Evolutionary conservation across 2,797 vertebrate species (phyloP).

Genomic region (Arctocebus calabarensis): DNA sequence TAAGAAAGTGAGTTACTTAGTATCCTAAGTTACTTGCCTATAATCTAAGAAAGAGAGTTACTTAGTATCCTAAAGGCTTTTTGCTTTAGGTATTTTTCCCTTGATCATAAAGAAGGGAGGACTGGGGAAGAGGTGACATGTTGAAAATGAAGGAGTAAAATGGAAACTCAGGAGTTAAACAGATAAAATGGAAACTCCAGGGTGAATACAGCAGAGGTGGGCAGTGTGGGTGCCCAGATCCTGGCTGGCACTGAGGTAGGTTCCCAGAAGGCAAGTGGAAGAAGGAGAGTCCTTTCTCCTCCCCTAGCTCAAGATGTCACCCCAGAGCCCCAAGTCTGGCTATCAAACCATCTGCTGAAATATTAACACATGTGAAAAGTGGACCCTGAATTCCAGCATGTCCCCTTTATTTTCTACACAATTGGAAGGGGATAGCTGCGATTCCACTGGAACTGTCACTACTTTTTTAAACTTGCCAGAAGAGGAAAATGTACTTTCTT

Average conservation of each 20-base stretch:
- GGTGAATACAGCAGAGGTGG: background rate
- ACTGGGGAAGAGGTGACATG: accelerated
- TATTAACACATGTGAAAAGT: background rate
- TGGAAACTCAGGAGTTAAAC: background rate
- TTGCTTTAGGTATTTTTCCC: background rate
- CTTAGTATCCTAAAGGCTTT: background rate
- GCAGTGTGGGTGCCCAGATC: background rate
- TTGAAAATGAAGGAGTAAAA: background rate
- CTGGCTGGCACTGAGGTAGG: background rate
- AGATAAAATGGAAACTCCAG: background rate
- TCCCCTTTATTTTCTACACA: background rate
- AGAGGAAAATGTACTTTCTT: background rate
- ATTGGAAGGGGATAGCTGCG: background rate
- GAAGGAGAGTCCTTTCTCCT: background rate
- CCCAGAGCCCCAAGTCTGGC: background rate
- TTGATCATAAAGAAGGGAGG: background rate
- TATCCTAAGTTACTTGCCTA: background rate
- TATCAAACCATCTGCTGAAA: constrained; percentile 27
- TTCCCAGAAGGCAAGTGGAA: background rate
- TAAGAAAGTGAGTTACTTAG: background rate
- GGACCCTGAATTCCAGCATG: background rate
- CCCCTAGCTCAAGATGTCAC: background rate
- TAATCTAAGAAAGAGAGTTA: background rate
- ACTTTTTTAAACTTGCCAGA: background rate
- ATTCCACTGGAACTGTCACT: background rate